Evolutionary conservation across 2,113 vertebrate genomes (phyloP).

Genomic region (Tamias sibiricus): DNA sequence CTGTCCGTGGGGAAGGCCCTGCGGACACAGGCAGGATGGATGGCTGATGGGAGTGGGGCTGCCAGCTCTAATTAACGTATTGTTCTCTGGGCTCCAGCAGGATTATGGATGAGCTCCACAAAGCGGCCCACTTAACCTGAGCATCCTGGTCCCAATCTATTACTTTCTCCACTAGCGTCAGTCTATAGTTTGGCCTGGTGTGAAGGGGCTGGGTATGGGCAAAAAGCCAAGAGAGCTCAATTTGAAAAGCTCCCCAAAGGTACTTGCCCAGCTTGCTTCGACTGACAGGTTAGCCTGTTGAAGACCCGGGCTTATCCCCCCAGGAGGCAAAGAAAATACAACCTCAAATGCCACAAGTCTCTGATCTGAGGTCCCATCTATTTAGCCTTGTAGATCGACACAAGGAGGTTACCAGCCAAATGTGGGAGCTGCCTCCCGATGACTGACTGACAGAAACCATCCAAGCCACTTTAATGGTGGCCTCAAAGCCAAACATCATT

Average conservation of each 20-base stretch:
- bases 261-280: background rate
- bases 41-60: conserved; percentile 48
- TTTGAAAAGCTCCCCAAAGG: background rate
- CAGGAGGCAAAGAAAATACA: background rate
- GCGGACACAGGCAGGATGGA: conserved; percentile 56
- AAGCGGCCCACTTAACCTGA: conserved; percentile 74
- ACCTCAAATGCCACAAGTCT: background rate
- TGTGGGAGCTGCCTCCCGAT: background rate
- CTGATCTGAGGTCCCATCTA: background rate
- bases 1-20: conserved; percentile 57
- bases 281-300: background rate
- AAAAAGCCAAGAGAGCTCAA: background rate
- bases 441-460: background rate
- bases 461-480: background rate
- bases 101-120: conserved; percentile 69
- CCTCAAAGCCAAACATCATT: background rate
- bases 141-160: conserved; percentile 65
- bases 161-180: conserved; percentile 53
- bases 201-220: conserved; percentile 5
- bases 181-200: background rate
- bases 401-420: background rate
- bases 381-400: background rate
- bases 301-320: background rate
- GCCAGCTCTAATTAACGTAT: conserved; percentile 66
- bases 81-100: conserved; percentile 69